These are phyloP conservation scores for Melinaea menophilus DNA, from an alignment of 2,888 invertebrate species.

Conservation along the genomic window DNA sequence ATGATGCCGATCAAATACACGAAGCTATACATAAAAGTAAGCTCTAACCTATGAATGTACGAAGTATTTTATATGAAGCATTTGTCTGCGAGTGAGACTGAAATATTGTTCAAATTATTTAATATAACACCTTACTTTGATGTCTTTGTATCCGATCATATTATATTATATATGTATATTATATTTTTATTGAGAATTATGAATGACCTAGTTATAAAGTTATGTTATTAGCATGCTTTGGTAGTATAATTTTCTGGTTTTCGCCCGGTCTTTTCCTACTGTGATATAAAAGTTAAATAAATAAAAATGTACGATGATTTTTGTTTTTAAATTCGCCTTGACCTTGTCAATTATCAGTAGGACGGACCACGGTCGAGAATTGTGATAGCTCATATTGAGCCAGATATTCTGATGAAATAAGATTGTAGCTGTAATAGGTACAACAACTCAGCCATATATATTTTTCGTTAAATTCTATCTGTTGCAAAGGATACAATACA, in stretches of 20 bases:
- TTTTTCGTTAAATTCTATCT: slow-evolving; percentile 58
- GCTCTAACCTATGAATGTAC: slow-evolving; percentile 47
- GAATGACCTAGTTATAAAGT: slow-evolving; percentile 61
- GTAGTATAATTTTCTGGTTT: slow-evolving; percentile 73
- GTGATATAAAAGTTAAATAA: slow-evolving; percentile 64
- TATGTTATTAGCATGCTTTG: slow-evolving; percentile 70
- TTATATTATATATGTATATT: slow-evolving; percentile 32
- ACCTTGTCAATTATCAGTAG: slow-evolving; percentile 61
- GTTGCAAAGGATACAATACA: slow-evolving; percentile 54
- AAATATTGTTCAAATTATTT: slow-evolving; percentile 71
- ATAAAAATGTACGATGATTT: slow-evolving; percentile 42
- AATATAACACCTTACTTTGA: slow-evolving; percentile 62
- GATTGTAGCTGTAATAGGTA: slow-evolving; percentile 61
- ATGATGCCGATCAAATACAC: slow-evolving; percentile 70
- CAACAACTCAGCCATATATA: slow-evolving; percentile 63
- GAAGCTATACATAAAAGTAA: slow-evolving; percentile 48
- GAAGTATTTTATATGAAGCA: slow-evolving; percentile 74
- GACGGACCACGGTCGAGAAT: slow-evolving; percentile 68
- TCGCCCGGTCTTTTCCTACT: slow-evolving; percentile 75
- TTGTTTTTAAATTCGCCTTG: slow-evolving; percentile 55
- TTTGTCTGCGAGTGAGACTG: slow-evolving; percentile 74
- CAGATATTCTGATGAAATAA: slow-evolving; percentile 66
- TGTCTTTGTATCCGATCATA: slow-evolving; percentile 47
- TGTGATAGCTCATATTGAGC: slow-evolving; percentile 76
- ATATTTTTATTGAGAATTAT: slow-evolving; percentile 44